Conservation (phyloP, 2,797 vertebrate genomes). For the Geotrypetes seraphini region DNA sequence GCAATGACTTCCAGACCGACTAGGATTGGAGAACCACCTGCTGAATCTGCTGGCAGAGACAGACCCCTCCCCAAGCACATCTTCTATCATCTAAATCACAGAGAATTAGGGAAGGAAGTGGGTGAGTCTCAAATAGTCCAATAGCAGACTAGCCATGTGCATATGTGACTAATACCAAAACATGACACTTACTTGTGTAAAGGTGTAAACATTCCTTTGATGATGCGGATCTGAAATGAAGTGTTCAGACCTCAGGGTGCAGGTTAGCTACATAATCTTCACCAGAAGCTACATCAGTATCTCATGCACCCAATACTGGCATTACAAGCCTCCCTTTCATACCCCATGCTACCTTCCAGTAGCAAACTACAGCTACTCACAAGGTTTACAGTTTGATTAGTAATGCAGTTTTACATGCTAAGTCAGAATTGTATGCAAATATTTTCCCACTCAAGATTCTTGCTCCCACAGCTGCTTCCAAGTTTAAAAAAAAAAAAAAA, state of each 20-base stretch:
- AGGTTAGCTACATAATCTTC: constrained; percentile 3
- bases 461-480: too few relatives aligned
- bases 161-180: constrained; percentile 1
- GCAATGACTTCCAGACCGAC: constrained; percentile 85
- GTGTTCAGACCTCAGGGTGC: background rate
- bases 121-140: constrained; percentile 2
- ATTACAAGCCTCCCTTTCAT: too few relatives aligned
- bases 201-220: constrained; percentile 1
- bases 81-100: constrained; percentile 89
- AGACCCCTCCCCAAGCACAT: constrained; percentile 88
- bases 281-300: background rate
- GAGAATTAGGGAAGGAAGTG: constrained; percentile 1
- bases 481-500: too few relatives aligned
- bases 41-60: constrained; percentile 86
- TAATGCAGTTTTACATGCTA: too few relatives aligned
- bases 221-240: constrained; percentile 4
- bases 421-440: too few relatives aligned
- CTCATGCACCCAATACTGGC: too few relatives aligned
- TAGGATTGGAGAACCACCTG: constrained; percentile 88
- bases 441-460: too few relatives aligned
- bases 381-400: too few relatives aligned
- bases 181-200: constrained; percentile 45
- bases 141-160: constrained; percentile 8
- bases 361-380: too few relatives aligned
- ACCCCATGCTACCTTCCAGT: too few relatives aligned